Percentiles rank a stretch among this genome's conserved stretches.
Evolutionary conservation across 2,113 vertebrate species (phyloP).

Genomic region (Hippocampus comes): DNA sequence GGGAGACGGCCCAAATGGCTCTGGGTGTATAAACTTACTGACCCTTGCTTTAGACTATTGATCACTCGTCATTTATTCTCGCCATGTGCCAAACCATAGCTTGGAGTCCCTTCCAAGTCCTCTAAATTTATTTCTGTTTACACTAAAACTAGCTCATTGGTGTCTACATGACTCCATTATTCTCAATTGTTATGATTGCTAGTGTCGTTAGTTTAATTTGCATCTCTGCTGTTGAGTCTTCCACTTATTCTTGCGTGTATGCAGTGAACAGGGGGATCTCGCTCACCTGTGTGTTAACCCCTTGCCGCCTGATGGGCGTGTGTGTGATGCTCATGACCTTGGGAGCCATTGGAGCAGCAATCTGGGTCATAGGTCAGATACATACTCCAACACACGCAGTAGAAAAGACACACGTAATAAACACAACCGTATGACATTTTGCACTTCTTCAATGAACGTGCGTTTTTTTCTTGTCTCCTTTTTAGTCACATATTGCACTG

Average conservation of each 20-base stretch:
- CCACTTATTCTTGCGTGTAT: constrained; percentile 15
- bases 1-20: no score
- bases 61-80: no score
- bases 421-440: neutral
- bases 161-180: neutral
- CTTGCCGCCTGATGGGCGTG: constrained; percentile 63
- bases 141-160: neutral
- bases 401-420: neutral
- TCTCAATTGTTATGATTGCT: neutral
- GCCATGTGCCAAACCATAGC: no score
- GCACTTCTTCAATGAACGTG: neutral
- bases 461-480: constrained; percentile 9
- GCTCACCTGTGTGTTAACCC: constrained; percentile 68
- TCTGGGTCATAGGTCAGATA: constrained; percentile 76
- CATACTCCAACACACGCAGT: neutral
- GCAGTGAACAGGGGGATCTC: constrained; percentile 68
- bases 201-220: neutral
- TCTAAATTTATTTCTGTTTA: neutral
- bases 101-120: no score
- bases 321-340: constrained; percentile 67
- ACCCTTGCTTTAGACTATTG: no score
- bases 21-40: no score
- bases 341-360: constrained; percentile 68
- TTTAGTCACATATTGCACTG: constrained; percentile 68
- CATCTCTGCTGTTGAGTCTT: neutral